Conservation (phyloP, 2,113 vertebrate species). For the Taxidea taxus region DNA sequence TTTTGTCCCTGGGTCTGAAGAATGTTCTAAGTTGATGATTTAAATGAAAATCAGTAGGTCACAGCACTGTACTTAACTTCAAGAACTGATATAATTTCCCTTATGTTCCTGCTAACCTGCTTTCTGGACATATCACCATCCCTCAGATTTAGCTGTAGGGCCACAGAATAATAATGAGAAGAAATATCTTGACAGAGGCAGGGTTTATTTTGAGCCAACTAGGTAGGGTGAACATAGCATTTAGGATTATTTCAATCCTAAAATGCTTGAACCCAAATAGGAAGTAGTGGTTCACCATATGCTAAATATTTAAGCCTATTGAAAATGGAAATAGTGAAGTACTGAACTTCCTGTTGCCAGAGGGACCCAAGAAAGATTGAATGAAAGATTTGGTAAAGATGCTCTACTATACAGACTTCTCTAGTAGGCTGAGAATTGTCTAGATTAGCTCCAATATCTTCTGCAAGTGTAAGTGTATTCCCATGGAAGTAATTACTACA, state of each 20-base stretch:
- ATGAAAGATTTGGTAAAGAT: background rate
- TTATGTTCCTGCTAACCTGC: background rate
- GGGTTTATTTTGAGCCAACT: background rate
- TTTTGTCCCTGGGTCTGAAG: background rate
- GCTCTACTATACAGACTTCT: background rate
- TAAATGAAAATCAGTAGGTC: background rate
- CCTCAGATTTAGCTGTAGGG: background rate
- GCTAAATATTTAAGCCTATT: background rate
- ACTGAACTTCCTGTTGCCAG: background rate
- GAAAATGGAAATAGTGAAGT: slow-evolving; percentile 7
- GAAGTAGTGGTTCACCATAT: background rate
- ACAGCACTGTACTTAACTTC: background rate
- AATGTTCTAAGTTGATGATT: background rate
- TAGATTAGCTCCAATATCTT: background rate
- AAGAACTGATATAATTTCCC: background rate
- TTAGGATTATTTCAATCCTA: background rate
- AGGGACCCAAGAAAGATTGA: background rate
- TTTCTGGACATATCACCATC: background rate
- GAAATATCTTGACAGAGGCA: background rate
- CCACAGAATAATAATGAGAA: background rate
- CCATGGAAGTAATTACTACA: background rate
- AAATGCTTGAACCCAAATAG: background rate
- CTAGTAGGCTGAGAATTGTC: background rate
- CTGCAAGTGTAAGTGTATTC: background rate
- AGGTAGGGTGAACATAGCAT: background rate